phyloP scores from a whole-genome alignment of 2,888 invertebrate species.

The Neocrepidodera transversa region DNA sequence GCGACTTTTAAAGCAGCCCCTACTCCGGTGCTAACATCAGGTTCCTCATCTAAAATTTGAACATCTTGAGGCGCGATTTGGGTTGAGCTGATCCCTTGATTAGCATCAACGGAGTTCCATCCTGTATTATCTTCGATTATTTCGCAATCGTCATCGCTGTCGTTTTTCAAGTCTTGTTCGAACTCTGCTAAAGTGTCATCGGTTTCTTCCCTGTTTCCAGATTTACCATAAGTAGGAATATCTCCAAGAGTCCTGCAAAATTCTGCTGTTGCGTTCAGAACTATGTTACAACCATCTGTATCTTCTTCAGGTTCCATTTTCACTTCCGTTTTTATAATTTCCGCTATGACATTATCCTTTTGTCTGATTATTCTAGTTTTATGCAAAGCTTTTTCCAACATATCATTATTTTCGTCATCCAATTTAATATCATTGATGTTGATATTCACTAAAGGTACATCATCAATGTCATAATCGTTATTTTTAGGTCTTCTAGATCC shows the following conservation, averaged over 20 bases:
- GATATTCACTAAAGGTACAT: slow-evolving; percentile 63
- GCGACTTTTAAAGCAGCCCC: slow-evolving; percentile 91
- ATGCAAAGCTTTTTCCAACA: slow-evolving; percentile 64
- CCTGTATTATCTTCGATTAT: slow-evolving; percentile 58
- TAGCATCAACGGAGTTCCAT: slow-evolving; percentile 64
- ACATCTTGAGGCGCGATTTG: slow-evolving; percentile 62
- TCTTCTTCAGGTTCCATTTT: slow-evolving; percentile 54
- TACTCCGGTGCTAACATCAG: slow-evolving; percentile 88
- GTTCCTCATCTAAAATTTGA: slow-evolving; percentile 89
- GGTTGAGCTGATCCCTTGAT: slow-evolving; percentile 42
- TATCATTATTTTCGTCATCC: slow-evolving; percentile 66
- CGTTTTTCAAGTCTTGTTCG: slow-evolving; percentile 46
- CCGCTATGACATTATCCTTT: slow-evolving; percentile 57
- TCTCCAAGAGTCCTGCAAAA: slow-evolving; percentile 94
- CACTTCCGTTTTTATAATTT: slow-evolving; percentile 52
- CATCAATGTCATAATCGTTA: slow-evolving; percentile 66
- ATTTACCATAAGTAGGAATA: slow-evolving; percentile 92
- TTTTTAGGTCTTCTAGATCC: slow-evolving; percentile 51
- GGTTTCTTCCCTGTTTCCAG: slow-evolving; percentile 88
- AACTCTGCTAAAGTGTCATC: slow-evolving; percentile 58
- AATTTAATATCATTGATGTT: slow-evolving; percentile 62
- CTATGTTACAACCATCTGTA: slow-evolving; percentile 65
- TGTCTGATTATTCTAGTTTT: slow-evolving; percentile 67
- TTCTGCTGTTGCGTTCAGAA: slow-evolving; percentile 93
- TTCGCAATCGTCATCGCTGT: slow-evolving; percentile 53